Evolutionary conservation across 1,140 invertebrate species (phyloP), one percentile per base, ranked within the genome.

Genomic region (Lithobius niger): DNA sequence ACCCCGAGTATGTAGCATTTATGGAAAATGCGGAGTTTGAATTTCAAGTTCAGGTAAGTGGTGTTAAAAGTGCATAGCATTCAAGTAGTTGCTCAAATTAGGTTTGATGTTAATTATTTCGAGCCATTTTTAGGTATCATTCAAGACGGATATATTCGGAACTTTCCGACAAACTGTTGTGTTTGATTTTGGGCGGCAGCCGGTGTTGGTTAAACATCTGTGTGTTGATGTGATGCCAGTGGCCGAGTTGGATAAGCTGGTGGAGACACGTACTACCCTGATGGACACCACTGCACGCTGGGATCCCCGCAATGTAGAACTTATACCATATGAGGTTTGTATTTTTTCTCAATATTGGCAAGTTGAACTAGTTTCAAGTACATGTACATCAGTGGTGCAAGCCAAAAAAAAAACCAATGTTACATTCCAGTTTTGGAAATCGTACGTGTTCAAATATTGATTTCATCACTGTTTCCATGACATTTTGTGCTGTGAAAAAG

Each of bases 121-220:
- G 50, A 52, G 56, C 43, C 31, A 21, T 25, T 63, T 61, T 6
- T 57, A 72, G 71, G 61, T 91, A 26, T 70, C 71, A 26, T 90
- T 89, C 66, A 74, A 74, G 31, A 82, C 84, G 0, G 76, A 80
- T 52, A 81, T 83, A 54, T 88, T 83, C 66, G 86, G 86, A 24
- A 88, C 84, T 2, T 90, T 88, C 64, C 74, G 82, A 1, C 86
- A 91, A 67, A 79, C 82, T 1, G 69, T 90, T 3, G 77, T 87
- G 0, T 86, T 90, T 69, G 84, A 86, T 67, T 84, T 88, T 67
- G 82, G 82, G 1, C 68, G 66, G 36, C 79, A 83, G 50, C 83
- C 85, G 0, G 77, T 84, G 27, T 64, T 88, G 0, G 75, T 82
- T 6, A 76, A 81, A 61, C 80, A 84, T 63, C 65, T 90, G 15